Percentiles rank a stretch among this genome's conserved stretches.
Conservation (phyloP, 2,888 invertebrate species). For the Alloplasta piceator region DNA sequence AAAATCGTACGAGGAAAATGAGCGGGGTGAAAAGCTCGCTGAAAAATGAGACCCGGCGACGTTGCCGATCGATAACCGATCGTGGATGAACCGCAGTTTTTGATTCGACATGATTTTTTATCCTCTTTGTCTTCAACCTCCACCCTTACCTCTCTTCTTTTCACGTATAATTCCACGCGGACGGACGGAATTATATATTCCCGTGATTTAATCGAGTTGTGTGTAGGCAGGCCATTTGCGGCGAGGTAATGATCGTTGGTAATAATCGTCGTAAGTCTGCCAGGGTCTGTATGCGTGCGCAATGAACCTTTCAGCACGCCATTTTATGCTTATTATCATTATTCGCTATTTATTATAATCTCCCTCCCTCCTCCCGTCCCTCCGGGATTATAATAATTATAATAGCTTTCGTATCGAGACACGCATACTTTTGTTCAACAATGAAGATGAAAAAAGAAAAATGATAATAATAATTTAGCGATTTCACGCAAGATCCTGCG, state of each 20-base stretch:
- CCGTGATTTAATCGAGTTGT: conserved; percentile 58
- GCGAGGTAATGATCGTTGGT: conserved; percentile 47
- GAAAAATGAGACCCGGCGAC: conserved; percentile 55
- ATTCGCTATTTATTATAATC: conserved; percentile 47
- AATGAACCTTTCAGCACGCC: conserved; percentile 43
- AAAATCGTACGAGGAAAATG: conserved; percentile 57
- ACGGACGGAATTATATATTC: conserved; percentile 49
- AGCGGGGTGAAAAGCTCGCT: conserved; percentile 57
- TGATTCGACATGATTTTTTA: conserved; percentile 30
- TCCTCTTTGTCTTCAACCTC: not conserved
- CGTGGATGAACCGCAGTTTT: conserved; percentile 64
- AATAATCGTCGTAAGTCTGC: conserved; percentile 54
- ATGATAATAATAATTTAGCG: conserved; percentile 29
- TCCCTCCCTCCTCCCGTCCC: conserved; percentile 33
- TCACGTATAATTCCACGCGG: conserved; percentile 3
- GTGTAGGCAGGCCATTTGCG: conserved; percentile 45
- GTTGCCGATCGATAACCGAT: conserved; percentile 63
- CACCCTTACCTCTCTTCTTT: not conserved
- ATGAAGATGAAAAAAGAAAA: not conserved
- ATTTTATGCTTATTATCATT: conserved; percentile 38
- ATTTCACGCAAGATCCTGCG: conserved; percentile 23
- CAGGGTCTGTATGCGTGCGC: conserved; percentile 13
- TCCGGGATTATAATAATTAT: conserved; percentile 46
- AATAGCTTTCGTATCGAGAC: conserved; percentile 26
- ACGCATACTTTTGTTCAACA: not conserved